Evolutionary conservation across 2,113 vertebrate species (phyloP).

Genomic region (Chionodraco myersi): DNA sequence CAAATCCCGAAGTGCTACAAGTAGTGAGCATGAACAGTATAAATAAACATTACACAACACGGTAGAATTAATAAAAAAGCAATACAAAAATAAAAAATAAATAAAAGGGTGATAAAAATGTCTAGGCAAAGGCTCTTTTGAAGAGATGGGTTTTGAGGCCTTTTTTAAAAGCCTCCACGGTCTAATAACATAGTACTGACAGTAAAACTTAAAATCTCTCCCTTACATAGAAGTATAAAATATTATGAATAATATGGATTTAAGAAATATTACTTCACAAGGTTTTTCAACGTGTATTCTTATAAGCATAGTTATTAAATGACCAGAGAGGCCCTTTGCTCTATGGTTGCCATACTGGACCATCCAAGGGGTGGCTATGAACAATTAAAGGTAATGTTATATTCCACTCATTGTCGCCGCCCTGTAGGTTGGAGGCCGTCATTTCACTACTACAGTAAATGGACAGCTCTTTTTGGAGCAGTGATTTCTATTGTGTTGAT

Average conservation of each 20-base stretch:
- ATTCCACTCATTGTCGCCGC: neutral
- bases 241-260: neutral
- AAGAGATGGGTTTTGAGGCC: too few relatives aligned
- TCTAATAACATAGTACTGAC: neutral
- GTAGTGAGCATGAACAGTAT: too few relatives aligned
- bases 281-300: neutral
- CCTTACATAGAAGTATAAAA: neutral
- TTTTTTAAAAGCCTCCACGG: too few relatives aligned
- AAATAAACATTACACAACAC: too few relatives aligned
- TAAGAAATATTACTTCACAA: too few relatives aligned
- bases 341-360: neutral
- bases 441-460: conserved; percentile 82
- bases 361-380: neutral
- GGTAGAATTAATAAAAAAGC: too few relatives aligned
- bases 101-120: too few relatives aligned
- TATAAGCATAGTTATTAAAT: neutral
- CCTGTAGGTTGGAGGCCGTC: conserved; percentile 81
- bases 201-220: neutral
- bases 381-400: neutral
- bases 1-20: too few relatives aligned
- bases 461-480: conserved; percentile 80
- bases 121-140: too few relatives aligned
- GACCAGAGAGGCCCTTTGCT: neutral
- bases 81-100: too few relatives aligned
- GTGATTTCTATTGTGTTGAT: conserved; percentile 82